phyloP scores from a whole-genome alignment of 2,113 vertebrate species.

The Sapayoa aenigma region DNA sequence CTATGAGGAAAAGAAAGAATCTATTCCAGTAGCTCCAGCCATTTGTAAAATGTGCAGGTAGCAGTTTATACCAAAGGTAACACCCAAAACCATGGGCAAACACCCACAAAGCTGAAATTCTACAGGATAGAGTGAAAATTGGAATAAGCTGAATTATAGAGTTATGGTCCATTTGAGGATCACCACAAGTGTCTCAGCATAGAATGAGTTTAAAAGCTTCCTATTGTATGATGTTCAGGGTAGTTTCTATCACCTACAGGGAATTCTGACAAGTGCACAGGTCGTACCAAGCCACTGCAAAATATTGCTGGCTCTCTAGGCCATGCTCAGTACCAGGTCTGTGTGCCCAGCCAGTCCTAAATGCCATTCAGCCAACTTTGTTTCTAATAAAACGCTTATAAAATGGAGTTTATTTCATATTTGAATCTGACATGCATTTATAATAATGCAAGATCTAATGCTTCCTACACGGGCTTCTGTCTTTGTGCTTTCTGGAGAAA shows the following conservation, averaged over 20 bases:
- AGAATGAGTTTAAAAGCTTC: background rate
- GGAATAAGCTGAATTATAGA: background rate
- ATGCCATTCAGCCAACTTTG: background rate
- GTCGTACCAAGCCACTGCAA: background rate
- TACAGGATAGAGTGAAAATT: background rate
- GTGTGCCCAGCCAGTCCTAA: background rate
- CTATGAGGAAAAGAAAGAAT: background rate
- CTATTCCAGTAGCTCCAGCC: background rate
- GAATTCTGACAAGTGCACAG: background rate
- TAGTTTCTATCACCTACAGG: background rate
- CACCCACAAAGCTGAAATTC: background rate
- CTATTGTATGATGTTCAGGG: background rate
- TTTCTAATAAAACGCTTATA: background rate
- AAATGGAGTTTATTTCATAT: background rate
- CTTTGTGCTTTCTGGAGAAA: background rate
- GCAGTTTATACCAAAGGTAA: background rate
- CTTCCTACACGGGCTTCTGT: background rate
- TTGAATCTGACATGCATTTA: background rate
- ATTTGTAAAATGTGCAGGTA: background rate
- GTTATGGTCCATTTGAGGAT: background rate
- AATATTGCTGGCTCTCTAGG: background rate
- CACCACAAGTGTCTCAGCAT: background rate
- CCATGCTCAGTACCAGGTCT: background rate
- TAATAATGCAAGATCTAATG: background rate
- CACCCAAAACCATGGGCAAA: background rate